Conservation (phyloP, 1,140 invertebrate species). For the Nylanderia fulva region DNA sequence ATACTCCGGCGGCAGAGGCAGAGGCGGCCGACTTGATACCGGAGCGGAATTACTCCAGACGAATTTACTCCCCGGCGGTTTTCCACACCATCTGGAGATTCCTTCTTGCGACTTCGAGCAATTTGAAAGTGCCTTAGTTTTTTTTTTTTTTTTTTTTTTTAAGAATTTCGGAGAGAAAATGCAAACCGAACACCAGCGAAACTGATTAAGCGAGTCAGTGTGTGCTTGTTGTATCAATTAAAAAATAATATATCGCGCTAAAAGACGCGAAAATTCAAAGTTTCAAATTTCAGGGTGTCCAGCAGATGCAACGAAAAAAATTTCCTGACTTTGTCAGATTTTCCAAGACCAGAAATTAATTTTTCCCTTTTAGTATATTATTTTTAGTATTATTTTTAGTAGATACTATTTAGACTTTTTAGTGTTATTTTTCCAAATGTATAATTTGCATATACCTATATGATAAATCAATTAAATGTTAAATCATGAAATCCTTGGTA, state of each 20-base stretch:
- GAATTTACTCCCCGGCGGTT: constrained; percentile 26
- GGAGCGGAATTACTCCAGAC: constrained; percentile 13
- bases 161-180: background rate
- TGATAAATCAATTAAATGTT: too few species aligned
- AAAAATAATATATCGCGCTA: background rate
- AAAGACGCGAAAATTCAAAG: constrained; percentile 21
- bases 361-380: too few species aligned
- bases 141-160: background rate
- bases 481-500: too few species aligned
- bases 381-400: too few species aligned
- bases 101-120: background rate
- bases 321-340: too few species aligned
- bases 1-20: constrained; percentile 32
- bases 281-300: too few species aligned
- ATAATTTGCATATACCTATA: too few species aligned
- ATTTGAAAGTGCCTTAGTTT: background rate
- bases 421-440: too few species aligned
- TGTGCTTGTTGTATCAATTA: background rate
- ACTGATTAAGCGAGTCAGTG: background rate
- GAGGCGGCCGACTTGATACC: constrained; percentile 17
- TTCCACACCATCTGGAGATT: background rate
- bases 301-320: too few species aligned
- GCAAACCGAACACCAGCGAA: background rate
- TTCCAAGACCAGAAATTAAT: too few species aligned
- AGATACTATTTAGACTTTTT: too few species aligned